Percentiles rank a stretch among this genome's conserved stretches.
Conservation (phyloP, 2,797 vertebrate species). For the Arrhamphus sclerolepis region DNA sequence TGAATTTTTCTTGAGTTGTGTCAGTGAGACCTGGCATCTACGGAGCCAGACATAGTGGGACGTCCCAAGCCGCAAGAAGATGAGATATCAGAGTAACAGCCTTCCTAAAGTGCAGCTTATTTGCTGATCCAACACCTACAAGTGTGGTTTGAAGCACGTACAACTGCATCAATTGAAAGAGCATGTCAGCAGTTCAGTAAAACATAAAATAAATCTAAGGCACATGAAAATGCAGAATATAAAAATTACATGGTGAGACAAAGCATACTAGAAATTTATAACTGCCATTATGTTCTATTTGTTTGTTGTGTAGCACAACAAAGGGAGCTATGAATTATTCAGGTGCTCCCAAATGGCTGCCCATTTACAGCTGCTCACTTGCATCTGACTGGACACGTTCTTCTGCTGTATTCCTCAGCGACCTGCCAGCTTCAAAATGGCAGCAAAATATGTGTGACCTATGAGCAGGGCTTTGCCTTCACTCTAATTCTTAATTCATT, state of each 20-base stretch:
- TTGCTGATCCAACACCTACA: conserved; percentile 27
- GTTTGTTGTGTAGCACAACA: conserved; percentile 71
- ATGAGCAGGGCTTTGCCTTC: conserved; percentile 57
- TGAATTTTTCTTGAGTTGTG: conserved; percentile 46
- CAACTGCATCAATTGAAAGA: conserved; percentile 35
- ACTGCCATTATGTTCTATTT: conserved; percentile 57
- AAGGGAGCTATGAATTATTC: conserved; percentile 75
- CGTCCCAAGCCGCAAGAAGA: conserved; percentile 40
- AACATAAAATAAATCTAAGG: conserved; percentile 43
- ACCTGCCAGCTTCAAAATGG: conserved; percentile 66
- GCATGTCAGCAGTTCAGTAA: conserved; percentile 29
- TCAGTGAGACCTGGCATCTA: conserved; percentile 55
- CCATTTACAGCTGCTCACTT: conserved; percentile 67
- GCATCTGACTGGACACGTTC: conserved; percentile 60
- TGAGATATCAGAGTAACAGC: conserved; percentile 33
- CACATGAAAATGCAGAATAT: conserved; percentile 23
- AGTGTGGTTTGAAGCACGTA: conserved; percentile 7
- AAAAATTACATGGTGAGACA: conserved; percentile 40
- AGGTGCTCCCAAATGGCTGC: conserved; percentile 59
- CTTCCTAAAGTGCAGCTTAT: conserved; percentile 15
- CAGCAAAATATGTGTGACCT: conserved; percentile 70
- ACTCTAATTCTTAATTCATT: conserved; percentile 75
- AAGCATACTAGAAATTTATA: conserved; percentile 42
- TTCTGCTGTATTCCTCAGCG: conserved; percentile 50
- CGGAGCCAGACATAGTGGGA: conserved; percentile 50